These are phyloP conservation scores for Corythoichthys intestinalis DNA, from an alignment of 2,113 vertebrate species.

Conservation along the genomic window DNA sequence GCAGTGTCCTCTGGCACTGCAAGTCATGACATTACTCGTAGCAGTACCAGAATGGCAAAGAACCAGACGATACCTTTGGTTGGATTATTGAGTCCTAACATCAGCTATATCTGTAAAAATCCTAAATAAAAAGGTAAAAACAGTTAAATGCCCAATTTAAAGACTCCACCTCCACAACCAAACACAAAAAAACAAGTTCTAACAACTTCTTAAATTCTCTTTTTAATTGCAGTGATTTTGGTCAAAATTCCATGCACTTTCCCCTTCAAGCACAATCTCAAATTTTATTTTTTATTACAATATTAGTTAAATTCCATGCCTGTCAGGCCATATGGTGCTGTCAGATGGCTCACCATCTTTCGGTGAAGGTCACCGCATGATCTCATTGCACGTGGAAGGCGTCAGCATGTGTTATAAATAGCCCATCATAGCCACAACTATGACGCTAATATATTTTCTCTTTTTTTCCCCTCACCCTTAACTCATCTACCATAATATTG, in stretches of 20 bases:
- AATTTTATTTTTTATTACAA: no score
- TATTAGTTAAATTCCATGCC: no score
- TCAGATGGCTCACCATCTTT: conserved; percentile 36
- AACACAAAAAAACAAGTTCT: no score
- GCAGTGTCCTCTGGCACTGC: not conserved
- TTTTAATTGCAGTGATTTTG: conserved; percentile 7
- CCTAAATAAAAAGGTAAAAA: not conserved
- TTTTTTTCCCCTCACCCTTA: not conserved
- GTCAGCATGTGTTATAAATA: conserved; percentile 52
- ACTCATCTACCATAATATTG: not conserved
- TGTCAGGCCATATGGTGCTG: conserved; percentile 9
- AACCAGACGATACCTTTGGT: conserved; percentile 27
- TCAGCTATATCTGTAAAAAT: not conserved
- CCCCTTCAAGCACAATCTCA: not conserved
- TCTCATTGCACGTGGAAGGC: conserved; percentile 17
- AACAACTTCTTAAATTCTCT: not conserved
- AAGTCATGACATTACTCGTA: conserved; percentile 24
- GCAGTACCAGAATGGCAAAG: conserved; percentile 20
- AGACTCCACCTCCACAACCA: not conserved
- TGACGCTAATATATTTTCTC: conserved; percentile 3
- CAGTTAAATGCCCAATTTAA: not conserved
- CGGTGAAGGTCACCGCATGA: conserved; percentile 52
- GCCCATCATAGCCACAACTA: conserved; percentile 15
- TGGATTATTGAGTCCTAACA: not conserved
- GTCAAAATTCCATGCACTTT: conserved; percentile 16